A percentile compares a stretch with the other conserved stretches of the same genome.
phyloP scores from a whole-genome alignment of 2,113 vertebrate genomes.

The Canis aureus region DNA sequence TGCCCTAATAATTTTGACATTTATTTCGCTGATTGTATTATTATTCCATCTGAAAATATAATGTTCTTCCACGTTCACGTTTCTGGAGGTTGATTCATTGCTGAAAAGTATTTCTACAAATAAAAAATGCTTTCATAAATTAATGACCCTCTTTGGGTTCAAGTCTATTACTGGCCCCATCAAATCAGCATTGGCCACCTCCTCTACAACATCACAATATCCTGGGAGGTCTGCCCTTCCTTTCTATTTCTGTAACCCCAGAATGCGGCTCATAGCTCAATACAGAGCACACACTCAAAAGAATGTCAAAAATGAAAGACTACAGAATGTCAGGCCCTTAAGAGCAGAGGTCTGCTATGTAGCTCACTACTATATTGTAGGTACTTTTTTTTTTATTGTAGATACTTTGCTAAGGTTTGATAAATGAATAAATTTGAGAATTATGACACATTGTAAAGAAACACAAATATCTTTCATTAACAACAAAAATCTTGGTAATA shows the following conservation, averaged over 20 bases:
- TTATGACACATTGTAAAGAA: background rate
- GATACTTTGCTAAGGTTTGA: background rate
- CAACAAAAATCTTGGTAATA: background rate
- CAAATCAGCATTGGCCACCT: rapidly evolving
- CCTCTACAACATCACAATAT: rapidly evolving
- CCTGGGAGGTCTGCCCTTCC: background rate
- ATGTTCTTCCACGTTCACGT: constrained; percentile 90
- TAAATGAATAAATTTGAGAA: background rate
- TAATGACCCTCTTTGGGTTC: too few relatives aligned
- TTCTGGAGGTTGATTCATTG: constrained; percentile 81
- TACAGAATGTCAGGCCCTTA: background rate
- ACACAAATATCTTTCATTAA: background rate
- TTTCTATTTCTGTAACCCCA: background rate
- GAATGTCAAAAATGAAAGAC: too few relatives aligned
- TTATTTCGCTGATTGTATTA: constrained; percentile 88
- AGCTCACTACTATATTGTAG: rapidly evolving
- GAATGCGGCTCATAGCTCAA: rapidly evolving
- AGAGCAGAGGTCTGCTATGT: background rate
- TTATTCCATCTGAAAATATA: constrained; percentile 92
- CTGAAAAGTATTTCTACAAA: constrained; percentile 76
- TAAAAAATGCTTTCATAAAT: background rate
- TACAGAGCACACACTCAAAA: rapidly evolving
- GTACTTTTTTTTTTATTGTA: background rate
- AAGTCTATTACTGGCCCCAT: background rate
- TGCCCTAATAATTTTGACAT: constrained; percentile 83